A percentile compares a stretch with the other conserved stretches of the same genome.
phyloP scores from a whole-genome alignment of 2,888 invertebrate species.

The Notodonta ziczac region DNA sequence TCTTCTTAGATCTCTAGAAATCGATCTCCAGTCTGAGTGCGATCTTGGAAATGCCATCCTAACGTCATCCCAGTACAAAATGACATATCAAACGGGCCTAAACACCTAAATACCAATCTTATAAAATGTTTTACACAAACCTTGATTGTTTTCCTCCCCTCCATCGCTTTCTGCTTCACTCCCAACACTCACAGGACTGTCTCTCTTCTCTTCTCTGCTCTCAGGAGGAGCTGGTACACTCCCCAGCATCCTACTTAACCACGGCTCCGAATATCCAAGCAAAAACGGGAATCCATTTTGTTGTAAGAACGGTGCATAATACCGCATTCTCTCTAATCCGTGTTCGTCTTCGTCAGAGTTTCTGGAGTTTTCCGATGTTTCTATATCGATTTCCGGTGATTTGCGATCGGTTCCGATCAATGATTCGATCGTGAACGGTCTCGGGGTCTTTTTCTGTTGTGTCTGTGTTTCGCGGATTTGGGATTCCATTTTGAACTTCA shows the following conservation, averaged over 20 bases:
- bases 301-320: slow-evolving; percentile 77
- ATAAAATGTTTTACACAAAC: slow-evolving; percentile 41
- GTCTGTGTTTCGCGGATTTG: slow-evolving; percentile 65
- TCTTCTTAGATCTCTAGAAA: too few relatives aligned
- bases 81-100: too few relatives aligned
- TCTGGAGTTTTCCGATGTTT: slow-evolving; percentile 72
- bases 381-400: slow-evolving; percentile 79
- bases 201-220: slow-evolving; percentile 67
- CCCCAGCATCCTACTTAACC: slow-evolving; percentile 70
- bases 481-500: slow-evolving; percentile 57
- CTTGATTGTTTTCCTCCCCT: slow-evolving; percentile 73
- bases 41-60: too few relatives aligned
- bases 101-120: too few relatives aligned
- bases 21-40: too few relatives aligned
- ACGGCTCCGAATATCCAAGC: slow-evolving; percentile 76
- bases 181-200: slow-evolving; percentile 78
- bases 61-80: too few relatives aligned
- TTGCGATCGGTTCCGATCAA: slow-evolving; percentile 79
- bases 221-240: slow-evolving; percentile 52
- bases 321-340: slow-evolving; percentile 72
- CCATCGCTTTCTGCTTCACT: slow-evolving; percentile 76
- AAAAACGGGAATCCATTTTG: slow-evolving; percentile 79
- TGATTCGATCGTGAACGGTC: slow-evolving; percentile 87
- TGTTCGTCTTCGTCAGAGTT: slow-evolving; percentile 73
- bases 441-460: slow-evolving; percentile 76